Percentiles rank a stretch among this genome's conserved stretches.
Conservation (phyloP, 2,888 invertebrate species). For the Hartigia nigra region DNA sequence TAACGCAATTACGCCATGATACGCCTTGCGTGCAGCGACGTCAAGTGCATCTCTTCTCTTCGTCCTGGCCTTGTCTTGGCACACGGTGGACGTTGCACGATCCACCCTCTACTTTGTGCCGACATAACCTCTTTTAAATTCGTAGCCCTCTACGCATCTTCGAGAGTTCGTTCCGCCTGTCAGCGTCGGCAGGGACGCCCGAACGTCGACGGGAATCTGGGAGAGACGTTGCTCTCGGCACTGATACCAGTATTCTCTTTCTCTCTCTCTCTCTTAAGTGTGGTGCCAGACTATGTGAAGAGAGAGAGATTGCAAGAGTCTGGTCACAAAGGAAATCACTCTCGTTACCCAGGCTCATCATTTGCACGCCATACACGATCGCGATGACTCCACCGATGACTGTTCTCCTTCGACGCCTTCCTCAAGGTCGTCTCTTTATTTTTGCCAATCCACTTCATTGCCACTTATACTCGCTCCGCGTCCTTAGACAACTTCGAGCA, state of each 20-base stretch:
- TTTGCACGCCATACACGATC: neutral
- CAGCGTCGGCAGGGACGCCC: neutral
- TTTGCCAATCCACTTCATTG: neutral
- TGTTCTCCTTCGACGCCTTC: neutral
- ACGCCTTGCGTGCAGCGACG: slow-evolving; percentile 28
- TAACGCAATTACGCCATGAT: slow-evolving; percentile 46
- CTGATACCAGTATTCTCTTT: neutral
- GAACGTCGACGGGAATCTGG: neutral
- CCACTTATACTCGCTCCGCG: neutral
- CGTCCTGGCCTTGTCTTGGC: neutral
- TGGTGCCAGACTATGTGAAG: neutral
- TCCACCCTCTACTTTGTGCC: neutral
- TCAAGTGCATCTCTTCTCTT: slow-evolving; percentile 21
- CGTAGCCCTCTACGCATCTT: neutral
- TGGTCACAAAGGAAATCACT: neutral
- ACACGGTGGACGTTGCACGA: neutral
- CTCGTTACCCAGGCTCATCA: neutral
- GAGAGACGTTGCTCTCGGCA: neutral
- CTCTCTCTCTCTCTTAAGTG: neutral
- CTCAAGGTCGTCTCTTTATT: slow-evolving; percentile 3
- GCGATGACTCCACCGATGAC: slow-evolving; percentile 3
- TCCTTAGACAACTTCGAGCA: neutral
- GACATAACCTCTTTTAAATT: slow-evolving; percentile 5
- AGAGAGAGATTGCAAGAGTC: neutral
- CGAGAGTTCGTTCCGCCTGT: slow-evolving; percentile 5